Evolutionary conservation across 92 coral and sea anemone genomes (phyloP), one percentile per base, ranked within the genome.

Genomic region (Porites cylindrica): DNA sequence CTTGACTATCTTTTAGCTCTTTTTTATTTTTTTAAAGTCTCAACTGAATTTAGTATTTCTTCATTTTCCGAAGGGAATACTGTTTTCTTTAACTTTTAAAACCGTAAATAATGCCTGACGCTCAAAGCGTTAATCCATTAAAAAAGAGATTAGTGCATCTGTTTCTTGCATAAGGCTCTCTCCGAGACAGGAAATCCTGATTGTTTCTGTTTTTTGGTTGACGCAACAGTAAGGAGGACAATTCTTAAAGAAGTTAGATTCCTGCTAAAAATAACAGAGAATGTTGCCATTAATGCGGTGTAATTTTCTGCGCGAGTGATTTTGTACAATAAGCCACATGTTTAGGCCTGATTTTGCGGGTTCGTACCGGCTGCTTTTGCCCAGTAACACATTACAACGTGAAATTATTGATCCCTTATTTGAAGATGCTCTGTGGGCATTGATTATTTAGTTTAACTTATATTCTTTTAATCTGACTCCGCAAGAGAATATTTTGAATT

Each of bases 311-410:
- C 72, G 47, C 83, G 73, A 88, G 60, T 72, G 81, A 69, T 11
- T 56, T 1, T n/a, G 68, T 29, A 88, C 91, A 88, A 88, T 88
- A 38, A 66, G 76, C 91, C 91, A 88, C 91, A 88, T 88, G 91
- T 88, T 43, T 53, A 75, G 72, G 63, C 76, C 74, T 64, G 63
- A 73, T 83, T 76, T 24, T 13, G 61, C 43, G 6, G 32, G 1
- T 23, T 0, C 53, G 16, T 66, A 56, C 80, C 91, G 91, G 91
- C 91, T 88, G 91, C 72, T 81, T 88, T 82, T 74, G 91, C 91
- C 91, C 79, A 72, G 91, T 79, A 88, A 88, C 91, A 75, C 66
- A 72, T 54, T 19, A 83, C 18, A 29, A 64, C 4, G 26, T 80
- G 72, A 63, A 62, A 51, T 75, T 83, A 70, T 71, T 70, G 70